Conservation (phyloP, 2,113 vertebrate species). For the Tapirus terrestris region DNA sequence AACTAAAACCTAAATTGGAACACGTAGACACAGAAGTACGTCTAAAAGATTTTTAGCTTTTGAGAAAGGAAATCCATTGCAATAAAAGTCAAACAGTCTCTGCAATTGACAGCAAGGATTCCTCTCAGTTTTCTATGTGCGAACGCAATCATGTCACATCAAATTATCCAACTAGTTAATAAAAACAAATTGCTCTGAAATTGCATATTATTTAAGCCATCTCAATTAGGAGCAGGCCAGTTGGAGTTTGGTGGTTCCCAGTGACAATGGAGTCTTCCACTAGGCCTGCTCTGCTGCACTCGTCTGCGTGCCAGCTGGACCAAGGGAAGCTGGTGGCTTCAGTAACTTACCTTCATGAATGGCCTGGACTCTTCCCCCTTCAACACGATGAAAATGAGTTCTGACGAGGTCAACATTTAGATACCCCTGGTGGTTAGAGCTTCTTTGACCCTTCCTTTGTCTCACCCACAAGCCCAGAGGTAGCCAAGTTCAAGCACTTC, state of each 20-base stretch:
- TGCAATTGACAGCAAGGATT: conserved; percentile 78
- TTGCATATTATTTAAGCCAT: conserved; percentile 83
- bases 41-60: conserved; percentile 79
- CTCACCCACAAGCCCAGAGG: background rate
- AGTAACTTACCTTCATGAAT: conserved; percentile 78
- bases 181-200: conserved; percentile 82
- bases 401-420: conserved; percentile 58
- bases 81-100: conserved; percentile 80
- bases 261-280: conserved; percentile 68
- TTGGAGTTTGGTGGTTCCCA: conserved; percentile 78
- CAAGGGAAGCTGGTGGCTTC: conserved; percentile 76
- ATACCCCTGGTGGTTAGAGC: background rate
- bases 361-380: conserved; percentile 71
- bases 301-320: conserved; percentile 78
- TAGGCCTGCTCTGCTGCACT: conserved; percentile 71
- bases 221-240: conserved; percentile 79
- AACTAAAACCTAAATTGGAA: conserved; percentile 72
- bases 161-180: conserved; percentile 85
- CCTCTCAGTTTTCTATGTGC: conserved; percentile 78
- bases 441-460: background rate
- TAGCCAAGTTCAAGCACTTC: background rate
- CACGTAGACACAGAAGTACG: conserved; percentile 63
- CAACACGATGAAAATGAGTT: conserved; percentile 74
- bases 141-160: conserved; percentile 81
- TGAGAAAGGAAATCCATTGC: conserved; percentile 80